Conservation (phyloP, 2,888 invertebrate species). For the Mylabris sibirica region DNA sequence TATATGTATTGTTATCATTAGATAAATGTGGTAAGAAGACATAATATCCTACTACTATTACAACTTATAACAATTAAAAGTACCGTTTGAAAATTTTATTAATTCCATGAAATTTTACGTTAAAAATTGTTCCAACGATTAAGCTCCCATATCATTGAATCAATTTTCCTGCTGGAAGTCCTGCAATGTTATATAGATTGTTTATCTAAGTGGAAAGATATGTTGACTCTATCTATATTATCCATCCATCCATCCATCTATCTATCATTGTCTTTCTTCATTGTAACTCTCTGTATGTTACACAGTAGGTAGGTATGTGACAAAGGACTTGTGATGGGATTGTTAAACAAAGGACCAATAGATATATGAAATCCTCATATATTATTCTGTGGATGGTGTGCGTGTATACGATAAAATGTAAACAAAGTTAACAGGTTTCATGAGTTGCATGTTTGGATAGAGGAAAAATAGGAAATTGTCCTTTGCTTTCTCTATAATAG, state of each 20-base stretch:
- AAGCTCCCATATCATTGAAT: neutral
- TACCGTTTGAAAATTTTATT: neutral
- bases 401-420: constrained; percentile 27
- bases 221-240: constrained; percentile 1
- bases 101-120: neutral
- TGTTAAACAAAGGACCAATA: constrained; percentile 32
- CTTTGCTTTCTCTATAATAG: neutral
- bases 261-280: neutral
- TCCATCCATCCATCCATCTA: neutral
- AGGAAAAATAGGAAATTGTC: constrained; percentile 8
- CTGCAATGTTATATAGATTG: neutral
- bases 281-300: neutral
- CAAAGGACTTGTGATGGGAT: constrained; percentile 17
- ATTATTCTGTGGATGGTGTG: constrained; percentile 27
- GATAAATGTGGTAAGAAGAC: neutral
- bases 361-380: constrained; percentile 33
- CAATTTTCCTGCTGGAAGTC: neutral
- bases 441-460: constrained; percentile 24
- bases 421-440: constrained; percentile 37
- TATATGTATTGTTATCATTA: neutral
- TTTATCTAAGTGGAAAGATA: constrained; percentile 12
- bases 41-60: neutral
- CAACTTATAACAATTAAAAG: too few relatives aligned
- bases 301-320: constrained; percentile 40
- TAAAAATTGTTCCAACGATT: neutral